Conservation (phyloP, 2,113 vertebrate species). For the Thalassarche chlororhynchos region DNA sequence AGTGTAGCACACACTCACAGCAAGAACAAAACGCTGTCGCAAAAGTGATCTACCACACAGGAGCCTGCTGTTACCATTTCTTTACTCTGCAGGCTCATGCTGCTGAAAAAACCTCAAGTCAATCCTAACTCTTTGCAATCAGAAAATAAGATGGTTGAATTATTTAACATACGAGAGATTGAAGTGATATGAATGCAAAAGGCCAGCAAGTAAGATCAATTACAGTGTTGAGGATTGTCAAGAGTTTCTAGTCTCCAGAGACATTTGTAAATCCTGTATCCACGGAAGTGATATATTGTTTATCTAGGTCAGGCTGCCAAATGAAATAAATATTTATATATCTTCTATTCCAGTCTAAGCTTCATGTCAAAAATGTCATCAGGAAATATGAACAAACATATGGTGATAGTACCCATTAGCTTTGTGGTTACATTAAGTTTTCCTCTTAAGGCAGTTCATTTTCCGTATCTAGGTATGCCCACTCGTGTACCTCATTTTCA, state of each 20-base stretch:
- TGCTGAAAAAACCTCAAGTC: background rate
- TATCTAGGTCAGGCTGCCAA: background rate
- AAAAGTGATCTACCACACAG: background rate
- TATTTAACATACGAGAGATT: slow-evolving; percentile 12
- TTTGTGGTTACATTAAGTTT: background rate
- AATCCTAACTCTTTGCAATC: background rate
- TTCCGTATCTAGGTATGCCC: background rate
- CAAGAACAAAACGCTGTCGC: background rate
- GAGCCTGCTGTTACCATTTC: background rate
- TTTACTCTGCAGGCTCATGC: background rate
- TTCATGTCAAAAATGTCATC: background rate
- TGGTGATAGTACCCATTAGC: background rate
- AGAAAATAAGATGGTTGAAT: slow-evolving; percentile 16
- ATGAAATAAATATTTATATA: background rate
- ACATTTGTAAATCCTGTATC: background rate
- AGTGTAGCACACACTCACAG: background rate
- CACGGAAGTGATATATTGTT: background rate
- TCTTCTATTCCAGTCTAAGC: background rate
- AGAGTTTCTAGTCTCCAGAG: background rate
- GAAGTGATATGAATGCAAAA: background rate
- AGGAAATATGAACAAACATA: background rate
- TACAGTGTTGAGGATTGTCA: background rate
- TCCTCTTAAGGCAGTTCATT: background rate
- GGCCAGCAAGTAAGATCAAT: background rate
- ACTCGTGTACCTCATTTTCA: background rate